Evolutionary conservation across 2,888 invertebrate genomes (phyloP).

Genomic region (Steinernema hermaphroditum): DNA sequence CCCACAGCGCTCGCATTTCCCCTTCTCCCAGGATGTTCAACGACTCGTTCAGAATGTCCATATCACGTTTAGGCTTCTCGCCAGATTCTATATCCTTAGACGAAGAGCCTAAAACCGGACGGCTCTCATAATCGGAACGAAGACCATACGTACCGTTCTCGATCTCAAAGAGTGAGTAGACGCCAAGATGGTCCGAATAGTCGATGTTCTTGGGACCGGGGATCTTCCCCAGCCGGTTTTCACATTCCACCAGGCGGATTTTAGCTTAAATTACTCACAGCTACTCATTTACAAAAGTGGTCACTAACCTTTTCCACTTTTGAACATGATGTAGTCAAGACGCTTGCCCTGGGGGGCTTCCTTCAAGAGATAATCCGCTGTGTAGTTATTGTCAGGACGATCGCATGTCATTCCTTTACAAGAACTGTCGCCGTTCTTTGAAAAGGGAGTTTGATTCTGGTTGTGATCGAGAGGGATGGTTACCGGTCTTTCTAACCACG

Average conservation of each 20-base stretch:
- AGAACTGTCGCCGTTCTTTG: neutral
- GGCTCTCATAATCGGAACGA: constrained; percentile 26
- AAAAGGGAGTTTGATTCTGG: too few species aligned
- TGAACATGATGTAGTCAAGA: constrained; percentile 86
- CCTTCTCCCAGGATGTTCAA: constrained; percentile 57
- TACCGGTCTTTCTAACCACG: constrained; percentile 53
- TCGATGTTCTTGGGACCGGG: constrained; percentile 44
- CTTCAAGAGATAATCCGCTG: constrained; percentile 70
- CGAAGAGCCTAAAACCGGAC: constrained; percentile 30
- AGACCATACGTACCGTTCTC: neutral
- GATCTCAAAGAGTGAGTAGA: constrained; percentile 55
- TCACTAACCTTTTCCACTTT: constrained; percentile 41
- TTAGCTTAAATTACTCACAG: constrained; percentile 5
- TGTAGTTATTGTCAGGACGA: constrained; percentile 81
- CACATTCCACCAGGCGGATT: constrained; percentile 34
- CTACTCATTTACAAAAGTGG: neutral
- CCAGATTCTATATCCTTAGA: neutral
- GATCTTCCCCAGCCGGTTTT: constrained; percentile 42
- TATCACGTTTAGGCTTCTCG: constrained; percentile 32
- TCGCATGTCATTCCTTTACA: constrained; percentile 77
- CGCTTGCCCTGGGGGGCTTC: constrained; percentile 77
- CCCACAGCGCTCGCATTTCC: constrained; percentile 57
- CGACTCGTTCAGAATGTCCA: constrained; percentile 45
- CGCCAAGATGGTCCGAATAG: constrained; percentile 64
- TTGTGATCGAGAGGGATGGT: neutral